Evolutionary conservation across 1,140 invertebrate genomes (phyloP).

Genomic region (Mesaphorura yosii): DNA sequence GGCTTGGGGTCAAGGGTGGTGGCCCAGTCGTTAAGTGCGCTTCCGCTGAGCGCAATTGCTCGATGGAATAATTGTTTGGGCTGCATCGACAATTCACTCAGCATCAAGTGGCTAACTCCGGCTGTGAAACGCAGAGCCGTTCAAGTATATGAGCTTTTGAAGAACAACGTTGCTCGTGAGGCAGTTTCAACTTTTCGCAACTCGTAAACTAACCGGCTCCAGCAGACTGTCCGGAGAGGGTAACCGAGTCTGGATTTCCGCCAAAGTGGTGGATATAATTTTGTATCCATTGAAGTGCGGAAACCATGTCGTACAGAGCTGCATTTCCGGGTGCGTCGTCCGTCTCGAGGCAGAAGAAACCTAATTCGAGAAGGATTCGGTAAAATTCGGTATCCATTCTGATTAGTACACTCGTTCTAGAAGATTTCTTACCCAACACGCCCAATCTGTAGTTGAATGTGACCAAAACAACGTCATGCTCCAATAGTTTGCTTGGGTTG

Average conservation of each 20-base stretch:
- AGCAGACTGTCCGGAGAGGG: not conserved
- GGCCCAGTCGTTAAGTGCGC: not conserved
- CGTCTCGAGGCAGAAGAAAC: slow-evolving; percentile 16
- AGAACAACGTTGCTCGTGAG: no score
- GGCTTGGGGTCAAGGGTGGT: not conserved
- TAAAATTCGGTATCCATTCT: no score
- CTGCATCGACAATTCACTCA: not conserved
- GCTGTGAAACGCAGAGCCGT: no score
- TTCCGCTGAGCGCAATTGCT: slow-evolving; percentile 9
- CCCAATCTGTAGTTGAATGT: slow-evolving; percentile 8
- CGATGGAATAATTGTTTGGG: slow-evolving; percentile 6
- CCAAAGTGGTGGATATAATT: slow-evolving; percentile 15
- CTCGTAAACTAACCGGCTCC: not conserved
- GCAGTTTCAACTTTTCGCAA: not conserved
- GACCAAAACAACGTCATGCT: slow-evolving; percentile 10
- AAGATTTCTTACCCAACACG: slow-evolving; percentile 1
- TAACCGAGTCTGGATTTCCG: slow-evolving; percentile 13
- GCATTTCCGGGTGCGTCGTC: slow-evolving; percentile 20
- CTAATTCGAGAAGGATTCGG: not conserved
- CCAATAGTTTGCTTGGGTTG: slow-evolving; percentile 30
- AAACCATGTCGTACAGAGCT: slow-evolving; percentile 13
- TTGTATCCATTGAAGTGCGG: slow-evolving; percentile 14
- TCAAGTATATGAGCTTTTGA: no score
- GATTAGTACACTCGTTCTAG: not conserved
- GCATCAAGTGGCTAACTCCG: not conserved